Evolutionary conservation across 92 coral and sea anemone genomes (phyloP).

Genomic region (Actinostola sp.): DNA sequence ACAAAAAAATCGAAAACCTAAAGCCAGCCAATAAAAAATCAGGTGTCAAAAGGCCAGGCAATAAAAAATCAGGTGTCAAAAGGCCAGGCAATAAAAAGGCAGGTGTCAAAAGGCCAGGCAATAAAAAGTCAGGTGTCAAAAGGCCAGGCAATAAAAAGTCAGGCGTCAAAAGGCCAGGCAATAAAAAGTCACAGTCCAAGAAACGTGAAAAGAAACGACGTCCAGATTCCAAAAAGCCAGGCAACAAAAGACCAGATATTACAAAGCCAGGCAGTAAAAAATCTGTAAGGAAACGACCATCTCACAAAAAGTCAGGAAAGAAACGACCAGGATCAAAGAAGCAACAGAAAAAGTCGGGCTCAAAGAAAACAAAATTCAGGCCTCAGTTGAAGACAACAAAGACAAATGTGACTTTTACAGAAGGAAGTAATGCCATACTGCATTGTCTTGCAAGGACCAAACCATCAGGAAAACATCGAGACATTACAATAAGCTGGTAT

Average conservation of each 20-base stretch:
- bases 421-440: too few relatives aligned
- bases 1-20: too few relatives aligned
- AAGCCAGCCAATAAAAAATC: too few relatives aligned
- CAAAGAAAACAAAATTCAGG: neutral
- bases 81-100: too few relatives aligned
- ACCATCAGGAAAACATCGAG: neutral
- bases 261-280: neutral
- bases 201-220: neutral
- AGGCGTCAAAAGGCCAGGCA: slow-evolving; percentile 1
- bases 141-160: slow-evolving; percentile 29
- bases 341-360: neutral
- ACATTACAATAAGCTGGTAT: too few relatives aligned
- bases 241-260: neutral
- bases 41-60: too few relatives aligned
- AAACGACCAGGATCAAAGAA: slow-evolving; percentile 10
- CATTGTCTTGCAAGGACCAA: neutral
- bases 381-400: neutral
- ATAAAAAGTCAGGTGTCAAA: too few relatives aligned
- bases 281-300: neutral
- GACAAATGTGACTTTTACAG: too few relatives aligned
- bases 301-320: neutral
- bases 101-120: too few relatives aligned
- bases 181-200: neutral
- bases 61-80: too few relatives aligned
- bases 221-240: slow-evolving; percentile 1